Conservation (phyloP, 2,113 vertebrate species). For the Chloebia gouldiae region DNA sequence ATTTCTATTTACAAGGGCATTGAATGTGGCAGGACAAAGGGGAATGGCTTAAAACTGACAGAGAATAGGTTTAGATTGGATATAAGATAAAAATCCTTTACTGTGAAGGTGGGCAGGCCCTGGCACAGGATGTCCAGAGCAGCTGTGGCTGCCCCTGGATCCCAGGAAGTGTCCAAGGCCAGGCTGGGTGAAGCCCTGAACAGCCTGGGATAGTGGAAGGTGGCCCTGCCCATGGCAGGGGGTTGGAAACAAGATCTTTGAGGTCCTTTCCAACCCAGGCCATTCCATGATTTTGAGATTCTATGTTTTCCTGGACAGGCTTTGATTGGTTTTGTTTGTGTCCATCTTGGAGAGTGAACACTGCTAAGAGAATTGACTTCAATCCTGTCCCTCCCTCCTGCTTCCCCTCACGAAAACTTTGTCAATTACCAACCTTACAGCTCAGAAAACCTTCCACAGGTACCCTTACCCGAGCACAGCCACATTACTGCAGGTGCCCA, state of each 20-base stretch:
- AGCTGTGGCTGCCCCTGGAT: neutral
- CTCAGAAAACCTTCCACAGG: neutral
- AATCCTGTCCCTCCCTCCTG: neutral
- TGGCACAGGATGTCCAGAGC: neutral
- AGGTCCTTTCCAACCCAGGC: neutral
- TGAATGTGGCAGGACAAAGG: neutral
- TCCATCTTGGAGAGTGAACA: neutral
- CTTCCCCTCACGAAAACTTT: neutral
- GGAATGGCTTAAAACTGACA: neutral
- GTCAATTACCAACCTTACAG: neutral
- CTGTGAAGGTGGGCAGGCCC: rapidly evolving
- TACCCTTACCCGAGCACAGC: neutral
- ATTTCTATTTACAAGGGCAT: neutral
- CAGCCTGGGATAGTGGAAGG: neutral
- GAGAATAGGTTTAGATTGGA: neutral
- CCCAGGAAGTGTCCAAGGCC: neutral
- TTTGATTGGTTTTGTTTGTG: neutral
- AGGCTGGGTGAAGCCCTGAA: neutral
- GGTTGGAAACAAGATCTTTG: neutral
- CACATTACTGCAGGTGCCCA: neutral
- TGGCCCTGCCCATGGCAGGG: neutral
- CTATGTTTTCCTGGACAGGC: neutral
- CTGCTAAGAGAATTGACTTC: neutral
- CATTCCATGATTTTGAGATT: neutral
- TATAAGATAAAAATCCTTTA: neutral